Evolutionary conservation across 2,888 invertebrate species (phyloP), one percentile per base, ranked within the genome.

Genomic region (Kuschelorhynchus macadamiae): DNA sequence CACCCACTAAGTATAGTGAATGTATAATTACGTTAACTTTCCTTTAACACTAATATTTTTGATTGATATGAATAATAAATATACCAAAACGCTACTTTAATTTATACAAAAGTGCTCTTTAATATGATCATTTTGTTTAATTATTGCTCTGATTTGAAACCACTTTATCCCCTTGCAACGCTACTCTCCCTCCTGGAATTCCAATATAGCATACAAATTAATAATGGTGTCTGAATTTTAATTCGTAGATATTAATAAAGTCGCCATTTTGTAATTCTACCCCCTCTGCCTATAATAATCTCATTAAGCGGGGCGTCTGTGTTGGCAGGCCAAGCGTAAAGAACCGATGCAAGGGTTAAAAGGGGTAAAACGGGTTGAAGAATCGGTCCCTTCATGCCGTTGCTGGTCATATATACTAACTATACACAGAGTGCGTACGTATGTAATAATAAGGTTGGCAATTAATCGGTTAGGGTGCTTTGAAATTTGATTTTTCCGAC

Each of bases 221-320:
- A 75, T 75, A 74, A 74, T 71, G 76, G 75, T 75, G 77, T 75
- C 76, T 74, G 75, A 74, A 75, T 75, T 76, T 75, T 74, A 77
- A 77, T 77, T 76, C 72, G 73, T 72, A 74, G 71, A 76, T 77
- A 78, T 78, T 78, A 78, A 78, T 78, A 78, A 72, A 74, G 78
- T 78, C 80, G 82, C 83, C 83, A 83, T 83, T 83, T 83, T 83
- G 83, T 80, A 75, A 73, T 72, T 69, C 81, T 80, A 78, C 74
- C 59, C 68, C 49, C 32, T 53, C 50, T 25, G 60, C 79, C 80
- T 81, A 83, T 83, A 82, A 83, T 84, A 84, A 84, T 84, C 84
- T 82, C 83, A 82, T 84, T 84, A 84, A 81, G 79, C 79, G 80
- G 82, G 83, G 82, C 81, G 83, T 81, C 83, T 81, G 80, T 79